Evolutionary conservation across 2,797 vertebrate species (phyloP), one percentile per base, ranked within the genome.

Genomic region (Zenarchopterus dispar): DNA sequence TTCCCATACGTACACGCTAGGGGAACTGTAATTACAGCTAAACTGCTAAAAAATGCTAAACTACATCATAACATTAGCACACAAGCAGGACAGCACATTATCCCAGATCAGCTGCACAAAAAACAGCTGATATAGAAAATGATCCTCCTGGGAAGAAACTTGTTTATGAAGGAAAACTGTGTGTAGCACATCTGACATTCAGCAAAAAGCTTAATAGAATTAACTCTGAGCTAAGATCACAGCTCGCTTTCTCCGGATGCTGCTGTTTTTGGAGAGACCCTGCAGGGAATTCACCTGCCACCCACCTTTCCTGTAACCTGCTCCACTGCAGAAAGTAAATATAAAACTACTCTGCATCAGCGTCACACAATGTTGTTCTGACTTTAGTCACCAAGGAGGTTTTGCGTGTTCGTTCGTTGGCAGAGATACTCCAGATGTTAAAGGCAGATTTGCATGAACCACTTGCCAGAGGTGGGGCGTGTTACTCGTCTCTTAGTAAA

Each of bases 301-400:
- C 80, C 75, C 83, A 87, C 87, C 73, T 53, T 79, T 75, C 60
- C 61, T 3, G 41, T 52, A 85, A 79, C 56, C 79, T 77, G 75
- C 42, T 70, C 62, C 31, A 4, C 41, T 42, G 24, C 8, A 39
- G 62, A 28, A 64, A 55, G 26, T 66, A 46, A 23, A 19, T 54
- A 47, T 59, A 62, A 67, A 77, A 62, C 68, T 31, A 62, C 17
- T 6, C 1, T 47, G 8, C 36, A 39, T 17, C n/a, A 17, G 0
- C 11, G 1, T 15, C 2, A 61, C 19, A 6, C 28, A 3, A 26
- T 51, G 31, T 42, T 42, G 44, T 8, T 81, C 22, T 46, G 31
- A 24, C 50, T 45, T 46, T 6, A 21, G 41, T 33, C 28, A 18
- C 6, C 28, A 31, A 31, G 8, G 28, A 31, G 28, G 4, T 36